A percentile compares a stretch with the other conserved stretches of the same genome.
Evolutionary conservation across 2,888 invertebrate genomes (phyloP).

Genomic region (Lasius platythorax): DNA sequence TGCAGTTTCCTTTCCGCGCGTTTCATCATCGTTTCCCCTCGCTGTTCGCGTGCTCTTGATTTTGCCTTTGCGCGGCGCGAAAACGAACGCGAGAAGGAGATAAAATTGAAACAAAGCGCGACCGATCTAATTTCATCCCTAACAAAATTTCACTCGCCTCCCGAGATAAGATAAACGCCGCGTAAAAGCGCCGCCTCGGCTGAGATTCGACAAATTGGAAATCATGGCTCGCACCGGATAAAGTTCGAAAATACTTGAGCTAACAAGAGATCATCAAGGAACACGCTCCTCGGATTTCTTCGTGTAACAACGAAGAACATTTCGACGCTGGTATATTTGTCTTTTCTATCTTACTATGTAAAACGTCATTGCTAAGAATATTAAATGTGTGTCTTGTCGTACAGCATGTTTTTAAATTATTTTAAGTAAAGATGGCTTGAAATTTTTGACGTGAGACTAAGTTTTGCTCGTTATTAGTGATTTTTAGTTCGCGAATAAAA

Average conservation of each 20-base stretch:
- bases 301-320: background rate
- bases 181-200: conserved; percentile 19
- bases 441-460: background rate
- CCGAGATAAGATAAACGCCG: conserved; percentile 25
- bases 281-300: background rate
- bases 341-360: background rate
- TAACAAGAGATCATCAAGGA: conserved; percentile 6
- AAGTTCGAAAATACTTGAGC: conserved; percentile 2
- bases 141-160: conserved; percentile 32
- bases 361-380: background rate
- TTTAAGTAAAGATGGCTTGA: background rate
- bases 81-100: conserved; percentile 3
- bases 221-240: conserved; percentile 14
- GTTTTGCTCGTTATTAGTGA: background rate
- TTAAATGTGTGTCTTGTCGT: background rate
- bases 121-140: conserved; percentile 33
- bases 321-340: background rate
- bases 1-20: background rate
- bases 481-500: background rate
- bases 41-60: background rate
- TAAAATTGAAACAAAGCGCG: conserved; percentile 54
- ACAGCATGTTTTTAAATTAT: background rate
- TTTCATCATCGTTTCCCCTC: conserved; percentile 8
- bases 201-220: conserved; percentile 51
- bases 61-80: background rate